Conservation (phyloP, 2,888 invertebrate genomes). For the Dendrolimus houi region DNA sequence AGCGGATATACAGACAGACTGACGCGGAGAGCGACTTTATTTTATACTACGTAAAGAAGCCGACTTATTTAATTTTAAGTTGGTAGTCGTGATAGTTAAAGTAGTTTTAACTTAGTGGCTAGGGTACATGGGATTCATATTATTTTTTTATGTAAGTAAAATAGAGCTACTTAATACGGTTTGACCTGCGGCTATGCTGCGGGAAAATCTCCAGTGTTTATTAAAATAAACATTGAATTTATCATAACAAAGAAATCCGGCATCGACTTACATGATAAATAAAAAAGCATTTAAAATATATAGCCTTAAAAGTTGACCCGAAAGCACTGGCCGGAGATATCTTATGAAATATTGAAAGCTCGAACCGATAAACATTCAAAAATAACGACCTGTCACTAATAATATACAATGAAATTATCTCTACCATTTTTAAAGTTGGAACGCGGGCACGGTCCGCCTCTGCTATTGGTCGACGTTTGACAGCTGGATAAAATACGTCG, state of each 20-base stretch:
- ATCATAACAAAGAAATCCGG: conserved; percentile 2
- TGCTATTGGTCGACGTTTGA: conserved; percentile 60
- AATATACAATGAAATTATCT: conserved; percentile 76
- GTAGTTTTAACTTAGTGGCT: too few species aligned
- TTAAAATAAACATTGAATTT: neutral
- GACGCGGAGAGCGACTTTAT: too few species aligned
- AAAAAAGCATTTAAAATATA: neutral
- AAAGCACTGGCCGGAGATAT: conserved; percentile 32
- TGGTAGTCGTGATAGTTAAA: too few species aligned
- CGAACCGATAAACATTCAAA: conserved; percentile 59
- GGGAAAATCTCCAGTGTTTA: neutral
- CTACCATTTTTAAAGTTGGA: conserved; percentile 70
- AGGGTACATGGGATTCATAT: too few species aligned
- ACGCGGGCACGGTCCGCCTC: conserved; percentile 38
- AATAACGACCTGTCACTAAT: conserved; percentile 77
- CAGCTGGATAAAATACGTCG: conserved; percentile 71
- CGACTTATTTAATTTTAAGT: too few species aligned
- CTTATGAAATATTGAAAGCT: conserved; percentile 58
- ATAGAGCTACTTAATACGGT: too few species aligned
- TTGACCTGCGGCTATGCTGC: too few species aligned
- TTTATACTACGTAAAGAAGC: too few species aligned
- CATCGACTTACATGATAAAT: conserved; percentile 1
- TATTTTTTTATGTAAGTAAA: too few species aligned
- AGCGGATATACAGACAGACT: too few species aligned
- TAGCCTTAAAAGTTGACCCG: conserved; percentile 11